Evolutionary conservation across 1,140 invertebrate species (phyloP).

Genomic region (Belonocnema kinseyi): DNA sequence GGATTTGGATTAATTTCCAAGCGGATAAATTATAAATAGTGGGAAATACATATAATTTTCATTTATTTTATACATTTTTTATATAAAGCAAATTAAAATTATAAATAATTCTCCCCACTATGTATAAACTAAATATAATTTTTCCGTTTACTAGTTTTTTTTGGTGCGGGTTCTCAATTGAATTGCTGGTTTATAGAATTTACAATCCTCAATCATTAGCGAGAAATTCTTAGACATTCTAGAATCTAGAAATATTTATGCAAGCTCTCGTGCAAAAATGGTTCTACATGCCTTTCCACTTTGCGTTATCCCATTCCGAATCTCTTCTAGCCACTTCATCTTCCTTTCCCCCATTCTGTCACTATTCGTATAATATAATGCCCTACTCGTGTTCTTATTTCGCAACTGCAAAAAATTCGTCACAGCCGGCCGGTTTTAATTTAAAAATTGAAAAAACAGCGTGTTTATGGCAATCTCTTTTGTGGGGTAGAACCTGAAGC

Average conservation of each 20-base stretch:
- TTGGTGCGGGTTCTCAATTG: no score
- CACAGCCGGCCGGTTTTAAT: constrained; percentile 18
- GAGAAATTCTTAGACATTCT: background rate
- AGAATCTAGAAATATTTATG: background rate
- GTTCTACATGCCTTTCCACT: constrained; percentile 30
- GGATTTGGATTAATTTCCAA: no score
- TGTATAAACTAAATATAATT: no score
- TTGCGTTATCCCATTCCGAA: constrained; percentile 26
- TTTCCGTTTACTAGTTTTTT: no score
- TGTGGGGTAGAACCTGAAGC: constrained; percentile 10
- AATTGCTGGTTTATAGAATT: background rate
- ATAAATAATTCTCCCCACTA: no score
- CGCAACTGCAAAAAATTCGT: constrained; percentile 25
- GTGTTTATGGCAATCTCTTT: constrained; percentile 16
- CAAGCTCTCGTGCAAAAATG: constrained; percentile 1
- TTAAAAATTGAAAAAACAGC: constrained; percentile 13
- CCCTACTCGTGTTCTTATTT: constrained; percentile 11
- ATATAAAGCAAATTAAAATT: no score
- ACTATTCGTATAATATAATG: constrained; percentile 1
- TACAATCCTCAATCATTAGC: background rate
- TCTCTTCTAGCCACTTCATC: constrained; percentile 23
- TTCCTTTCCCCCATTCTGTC: constrained; percentile 10
- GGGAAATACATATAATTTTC: no score
- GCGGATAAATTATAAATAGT: no score
- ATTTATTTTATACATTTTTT: no score